phyloP scores from a whole-genome alignment of 2,113 vertebrate genomes.

The Lutjanus erythropterus region DNA sequence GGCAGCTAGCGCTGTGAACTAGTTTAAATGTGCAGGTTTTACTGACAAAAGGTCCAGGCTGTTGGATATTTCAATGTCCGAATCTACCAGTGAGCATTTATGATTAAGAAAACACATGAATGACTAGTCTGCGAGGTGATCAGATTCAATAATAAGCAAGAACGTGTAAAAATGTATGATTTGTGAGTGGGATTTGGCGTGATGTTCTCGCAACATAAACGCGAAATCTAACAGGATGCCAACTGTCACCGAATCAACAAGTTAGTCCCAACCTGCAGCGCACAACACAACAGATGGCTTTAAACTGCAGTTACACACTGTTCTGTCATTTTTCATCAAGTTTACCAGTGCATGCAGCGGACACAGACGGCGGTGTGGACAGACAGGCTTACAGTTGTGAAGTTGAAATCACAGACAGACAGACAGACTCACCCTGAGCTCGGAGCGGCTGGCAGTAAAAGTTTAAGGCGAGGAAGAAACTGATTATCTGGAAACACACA shows the following conservation, averaged over 20 bases:
- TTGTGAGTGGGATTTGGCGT: slow-evolving; percentile 2
- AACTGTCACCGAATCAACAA: slow-evolving; percentile 60
- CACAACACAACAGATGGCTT: neutral
- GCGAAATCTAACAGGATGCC: slow-evolving; percentile 15
- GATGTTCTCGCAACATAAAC: neutral
- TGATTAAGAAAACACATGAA: accelerated
- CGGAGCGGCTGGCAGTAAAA: slow-evolving; percentile 72
- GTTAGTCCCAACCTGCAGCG: neutral
- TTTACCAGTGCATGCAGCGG: neutral
- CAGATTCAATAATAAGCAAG: neutral
- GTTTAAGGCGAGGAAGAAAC: slow-evolving; percentile 79
- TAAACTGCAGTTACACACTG: accelerated
- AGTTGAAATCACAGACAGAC: neutral
- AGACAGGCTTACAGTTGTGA: slow-evolving; percentile 6
- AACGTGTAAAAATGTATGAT: accelerated
- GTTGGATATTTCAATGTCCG: neutral
- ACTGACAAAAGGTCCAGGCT: neutral
- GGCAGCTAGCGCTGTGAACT: slow-evolving; percentile 31
- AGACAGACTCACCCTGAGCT: slow-evolving; percentile 85
- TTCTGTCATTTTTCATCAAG: neutral
- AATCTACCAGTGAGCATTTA: neutral
- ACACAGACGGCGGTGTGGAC: neutral
- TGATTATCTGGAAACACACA: slow-evolving; percentile 82
- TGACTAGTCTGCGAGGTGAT: accelerated
- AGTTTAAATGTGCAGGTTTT: neutral